Conservation (phyloP, 2,888 invertebrate genomes). For the Gandaritis pyraliata region DNA sequence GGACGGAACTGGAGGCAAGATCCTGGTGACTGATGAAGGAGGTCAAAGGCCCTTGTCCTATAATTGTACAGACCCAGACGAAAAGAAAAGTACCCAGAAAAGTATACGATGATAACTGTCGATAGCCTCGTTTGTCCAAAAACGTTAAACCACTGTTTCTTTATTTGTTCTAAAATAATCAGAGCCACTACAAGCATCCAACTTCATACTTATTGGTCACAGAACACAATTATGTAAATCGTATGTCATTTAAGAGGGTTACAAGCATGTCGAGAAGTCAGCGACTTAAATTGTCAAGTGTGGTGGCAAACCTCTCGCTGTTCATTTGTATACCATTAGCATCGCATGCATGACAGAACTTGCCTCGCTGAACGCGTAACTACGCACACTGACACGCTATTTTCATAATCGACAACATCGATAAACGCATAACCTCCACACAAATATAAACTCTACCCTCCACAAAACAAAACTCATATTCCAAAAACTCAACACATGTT, state of each 20-base stretch:
- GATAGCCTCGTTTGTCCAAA: too few species aligned
- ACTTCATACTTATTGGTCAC: background rate
- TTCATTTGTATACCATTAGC: conserved; percentile 70
- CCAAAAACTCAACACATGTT: conserved; percentile 28
- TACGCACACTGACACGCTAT: conserved; percentile 59
- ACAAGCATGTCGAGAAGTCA: background rate
- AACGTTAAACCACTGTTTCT: too few species aligned
- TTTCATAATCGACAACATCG: conserved; percentile 68
- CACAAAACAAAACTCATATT: conserved; percentile 23
- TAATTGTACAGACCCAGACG: too few species aligned
- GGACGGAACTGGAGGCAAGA: too few species aligned
- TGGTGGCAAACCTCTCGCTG: conserved; percentile 46
- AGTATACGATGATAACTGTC: too few species aligned
- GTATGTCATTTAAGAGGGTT: background rate
- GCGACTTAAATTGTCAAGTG: conserved; percentile 37
- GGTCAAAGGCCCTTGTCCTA: too few species aligned
- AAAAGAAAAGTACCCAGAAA: too few species aligned
- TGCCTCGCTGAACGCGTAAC: conserved; percentile 28
- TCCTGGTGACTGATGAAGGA: too few species aligned
- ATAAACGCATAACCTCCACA: conserved; percentile 29
- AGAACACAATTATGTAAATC: background rate
- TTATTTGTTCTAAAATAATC: too few species aligned
- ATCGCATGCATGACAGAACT: conserved; percentile 41
- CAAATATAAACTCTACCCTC: conserved; percentile 27
- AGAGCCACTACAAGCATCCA: background rate